Percentiles rank a stretch among this genome's conserved stretches.
These are phyloP conservation scores for Diacarnus erythraeanus DNA, from an alignment of 37 sponge, comb jelly and placozoan genomes.

Conservation along the genomic window DNA sequence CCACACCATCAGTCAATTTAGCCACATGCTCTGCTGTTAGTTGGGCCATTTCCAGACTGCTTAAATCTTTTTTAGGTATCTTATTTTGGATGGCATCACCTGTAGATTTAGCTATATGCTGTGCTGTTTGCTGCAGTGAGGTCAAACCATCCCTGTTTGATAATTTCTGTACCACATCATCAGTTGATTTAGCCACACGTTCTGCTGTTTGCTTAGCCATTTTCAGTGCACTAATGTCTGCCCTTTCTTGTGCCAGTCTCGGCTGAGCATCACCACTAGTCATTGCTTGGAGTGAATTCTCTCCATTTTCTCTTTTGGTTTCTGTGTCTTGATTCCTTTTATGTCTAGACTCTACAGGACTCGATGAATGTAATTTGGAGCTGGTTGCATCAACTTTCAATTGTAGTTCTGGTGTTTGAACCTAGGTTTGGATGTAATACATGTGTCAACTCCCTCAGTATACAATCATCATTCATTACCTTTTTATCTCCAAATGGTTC, in stretches of 20 bases:
- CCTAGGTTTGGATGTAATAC: too few species aligned
- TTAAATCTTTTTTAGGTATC: background rate
- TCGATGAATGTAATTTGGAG: conserved; percentile 19
- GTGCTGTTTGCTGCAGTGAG: too few species aligned
- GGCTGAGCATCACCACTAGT: background rate
- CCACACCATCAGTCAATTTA: too few species aligned
- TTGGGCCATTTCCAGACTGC: conserved; percentile 26
- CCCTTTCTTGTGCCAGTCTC: background rate
- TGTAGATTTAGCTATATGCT: background rate
- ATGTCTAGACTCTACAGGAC: conserved; percentile 51
- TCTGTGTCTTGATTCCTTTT: background rate
- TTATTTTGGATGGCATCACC: background rate
- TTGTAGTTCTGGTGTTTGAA: too few species aligned
- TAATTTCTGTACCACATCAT: conserved; percentile 43
- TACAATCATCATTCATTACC: too few species aligned
- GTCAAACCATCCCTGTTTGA: too few species aligned
- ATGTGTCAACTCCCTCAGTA: too few species aligned
- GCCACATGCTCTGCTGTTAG: conserved; percentile 60
- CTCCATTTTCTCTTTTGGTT: background rate
- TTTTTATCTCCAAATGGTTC: too few species aligned
- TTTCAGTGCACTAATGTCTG: conserved; percentile 16
- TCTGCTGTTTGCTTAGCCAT: conserved; percentile 47
- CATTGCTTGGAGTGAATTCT: background rate
- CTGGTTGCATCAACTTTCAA: background rate
- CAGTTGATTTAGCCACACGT: conserved; percentile 63